Percentiles rank a stretch among this genome's conserved stretches.
Conservation (phyloP, 1,140 invertebrate genomes). For the Geopemphigus sp. region DNA sequence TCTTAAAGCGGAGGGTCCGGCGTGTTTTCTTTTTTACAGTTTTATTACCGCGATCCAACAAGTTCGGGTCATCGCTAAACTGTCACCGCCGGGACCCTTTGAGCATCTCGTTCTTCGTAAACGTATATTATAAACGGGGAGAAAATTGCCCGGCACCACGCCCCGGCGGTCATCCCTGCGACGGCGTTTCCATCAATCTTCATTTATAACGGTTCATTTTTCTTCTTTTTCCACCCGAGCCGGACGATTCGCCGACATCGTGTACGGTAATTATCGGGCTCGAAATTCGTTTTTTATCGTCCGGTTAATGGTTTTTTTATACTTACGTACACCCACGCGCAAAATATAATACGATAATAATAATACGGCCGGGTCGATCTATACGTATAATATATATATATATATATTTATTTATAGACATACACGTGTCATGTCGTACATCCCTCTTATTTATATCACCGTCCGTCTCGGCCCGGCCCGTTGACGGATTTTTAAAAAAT, state of each 20-base stretch:
- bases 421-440: neutral
- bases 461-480: no score
- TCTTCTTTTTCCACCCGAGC: neutral
- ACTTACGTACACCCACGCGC: neutral
- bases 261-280: slow-evolving; percentile 10
- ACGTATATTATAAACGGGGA: neutral
- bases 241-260: no score
- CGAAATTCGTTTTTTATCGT: slow-evolving; percentile 35
- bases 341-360: no score
- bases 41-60: slow-evolving; percentile 28
- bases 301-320: slow-evolving; percentile 18
- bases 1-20: neutral
- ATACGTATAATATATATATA: neutral
- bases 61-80: slow-evolving; percentile 18
- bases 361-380: neutral
- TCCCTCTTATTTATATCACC: neutral
- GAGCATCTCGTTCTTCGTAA: no score
- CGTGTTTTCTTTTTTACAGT: slow-evolving; percentile 7
- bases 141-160: neutral
- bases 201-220: slow-evolving; percentile 28
- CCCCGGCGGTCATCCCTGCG: slow-evolving; percentile 16
- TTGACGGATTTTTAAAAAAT: slow-evolving; percentile 18
- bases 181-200: slow-evolving; percentile 26
- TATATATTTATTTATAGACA: neutral
- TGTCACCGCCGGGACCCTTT: slow-evolving; percentile 8